Conservation (phyloP, 1,140 invertebrate genomes). For the Tetragnatha versicolor region DNA sequence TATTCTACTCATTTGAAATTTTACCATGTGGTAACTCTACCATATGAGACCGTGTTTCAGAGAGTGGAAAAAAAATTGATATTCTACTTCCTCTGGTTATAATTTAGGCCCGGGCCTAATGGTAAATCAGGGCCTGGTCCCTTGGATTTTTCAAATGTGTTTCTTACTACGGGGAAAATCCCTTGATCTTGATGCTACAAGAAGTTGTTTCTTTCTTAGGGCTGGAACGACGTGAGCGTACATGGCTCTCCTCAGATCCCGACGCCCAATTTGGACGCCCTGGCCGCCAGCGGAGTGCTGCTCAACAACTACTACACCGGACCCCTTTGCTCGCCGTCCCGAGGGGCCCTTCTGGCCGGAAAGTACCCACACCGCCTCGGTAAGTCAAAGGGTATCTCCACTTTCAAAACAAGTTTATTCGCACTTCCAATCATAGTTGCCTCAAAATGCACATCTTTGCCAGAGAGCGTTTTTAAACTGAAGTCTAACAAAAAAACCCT, state of each 20-base stretch:
- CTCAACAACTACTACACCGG: constrained; percentile 81
- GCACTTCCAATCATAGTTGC: too few relatives aligned
- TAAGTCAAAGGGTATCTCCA: too few relatives aligned
- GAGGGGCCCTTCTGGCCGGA: constrained; percentile 83
- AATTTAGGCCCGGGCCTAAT: too few relatives aligned
- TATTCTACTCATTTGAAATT: too few relatives aligned
- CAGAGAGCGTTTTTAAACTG: too few relatives aligned
- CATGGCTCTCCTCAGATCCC: constrained; percentile 83
- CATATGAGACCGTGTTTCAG: too few relatives aligned
- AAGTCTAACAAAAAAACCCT: too few relatives aligned
- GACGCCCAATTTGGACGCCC: constrained; percentile 83
- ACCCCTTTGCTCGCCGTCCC: constrained; percentile 78
- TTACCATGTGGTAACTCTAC: too few relatives aligned
- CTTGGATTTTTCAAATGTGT: background rate
- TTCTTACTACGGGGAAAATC: background rate
- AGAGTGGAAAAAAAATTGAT: background rate
- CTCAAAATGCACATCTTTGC: too few relatives aligned
- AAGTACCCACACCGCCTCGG: constrained; percentile 84
- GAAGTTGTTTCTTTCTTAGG: constrained; percentile 70
- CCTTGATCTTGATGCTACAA: background rate
- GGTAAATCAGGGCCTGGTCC: too few relatives aligned
- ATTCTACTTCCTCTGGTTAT: background rate
- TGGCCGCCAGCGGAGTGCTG: constrained; percentile 80
- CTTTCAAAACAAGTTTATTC: too few relatives aligned
- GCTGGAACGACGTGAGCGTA: constrained; percentile 88